These are phyloP conservation scores for Oreochromis niloticus DNA, from an alignment of 2,113 vertebrate species.

Conservation along the genomic window DNA sequence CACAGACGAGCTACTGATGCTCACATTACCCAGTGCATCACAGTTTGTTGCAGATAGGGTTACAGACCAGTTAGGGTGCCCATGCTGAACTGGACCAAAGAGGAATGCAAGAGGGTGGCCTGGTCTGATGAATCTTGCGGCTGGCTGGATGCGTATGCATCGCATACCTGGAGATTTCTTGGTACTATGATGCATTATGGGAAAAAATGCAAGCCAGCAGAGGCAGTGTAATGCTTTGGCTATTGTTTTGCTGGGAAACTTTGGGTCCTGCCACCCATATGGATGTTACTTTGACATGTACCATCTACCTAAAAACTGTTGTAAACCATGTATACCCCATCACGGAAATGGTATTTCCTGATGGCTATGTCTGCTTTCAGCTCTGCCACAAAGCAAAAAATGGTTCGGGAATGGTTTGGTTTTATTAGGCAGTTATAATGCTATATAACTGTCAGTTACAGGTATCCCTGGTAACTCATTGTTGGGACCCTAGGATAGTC, in stretches of 20 bases:
- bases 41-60: neutral
- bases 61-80: neutral
- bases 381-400: neutral
- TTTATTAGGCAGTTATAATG: neutral
- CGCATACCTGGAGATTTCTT: neutral
- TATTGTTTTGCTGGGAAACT: neutral
- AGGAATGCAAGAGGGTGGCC: neutral
- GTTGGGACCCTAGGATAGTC: no score
- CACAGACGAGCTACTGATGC: neutral
- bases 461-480: no score
- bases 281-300: neutral
- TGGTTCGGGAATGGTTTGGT: neutral
- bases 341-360: neutral
- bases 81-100: neutral
- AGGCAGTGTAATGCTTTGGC: neutral
- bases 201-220: neutral
- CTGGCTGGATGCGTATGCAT: neutral
- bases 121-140: neutral
- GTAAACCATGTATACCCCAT: neutral
- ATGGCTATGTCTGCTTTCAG: neutral
- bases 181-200: neutral
- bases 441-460: no score
- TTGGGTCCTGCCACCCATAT: neutral
- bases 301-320: neutral
- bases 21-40: neutral